Evolutionary conservation across 2,888 invertebrate genomes (phyloP).

Genomic region (Autographa gamma): DNA sequence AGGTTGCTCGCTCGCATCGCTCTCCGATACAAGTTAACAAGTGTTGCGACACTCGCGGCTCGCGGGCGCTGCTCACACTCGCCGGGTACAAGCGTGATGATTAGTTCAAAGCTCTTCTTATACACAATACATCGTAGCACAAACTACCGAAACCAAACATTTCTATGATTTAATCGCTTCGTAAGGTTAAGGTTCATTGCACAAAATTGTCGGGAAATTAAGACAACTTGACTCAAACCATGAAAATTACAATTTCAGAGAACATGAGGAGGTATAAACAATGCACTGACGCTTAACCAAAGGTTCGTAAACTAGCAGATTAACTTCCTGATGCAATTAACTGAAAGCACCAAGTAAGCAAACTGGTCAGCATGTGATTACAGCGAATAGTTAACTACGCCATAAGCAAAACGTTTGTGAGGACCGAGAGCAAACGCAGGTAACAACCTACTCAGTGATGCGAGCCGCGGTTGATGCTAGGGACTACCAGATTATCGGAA

Average conservation of each 20-base stretch:
- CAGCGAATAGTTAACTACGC: neutral
- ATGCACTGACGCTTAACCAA: too few relatives aligned
- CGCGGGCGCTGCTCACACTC: neutral
- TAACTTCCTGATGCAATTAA: neutral
- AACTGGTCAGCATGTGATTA: neutral
- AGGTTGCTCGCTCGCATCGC: conserved; percentile 27
- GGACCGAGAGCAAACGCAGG: neutral
- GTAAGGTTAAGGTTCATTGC: neutral
- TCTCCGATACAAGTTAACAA: conserved; percentile 31
- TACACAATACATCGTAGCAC: neutral
- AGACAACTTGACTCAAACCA: neutral
- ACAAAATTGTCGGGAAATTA: neutral
- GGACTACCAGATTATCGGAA: neutral
- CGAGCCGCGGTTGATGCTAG: neutral
- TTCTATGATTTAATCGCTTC: neutral
- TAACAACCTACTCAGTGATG: neutral
- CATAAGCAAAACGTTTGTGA: neutral
- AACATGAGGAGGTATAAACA: too few relatives aligned
- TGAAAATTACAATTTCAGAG: too few relatives aligned
- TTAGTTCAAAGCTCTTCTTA: neutral
- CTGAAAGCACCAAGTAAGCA: neutral
- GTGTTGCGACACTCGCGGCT: conserved; percentile 39
- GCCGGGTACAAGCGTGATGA: conserved; percentile 1
- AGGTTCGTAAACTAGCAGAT: neutral
- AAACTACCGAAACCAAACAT: neutral